A percentile compares a stretch with the other conserved stretches of the same genome.
phyloP scores from a whole-genome alignment of 2,113 vertebrate genomes.

The Sula dactylatra region DNA sequence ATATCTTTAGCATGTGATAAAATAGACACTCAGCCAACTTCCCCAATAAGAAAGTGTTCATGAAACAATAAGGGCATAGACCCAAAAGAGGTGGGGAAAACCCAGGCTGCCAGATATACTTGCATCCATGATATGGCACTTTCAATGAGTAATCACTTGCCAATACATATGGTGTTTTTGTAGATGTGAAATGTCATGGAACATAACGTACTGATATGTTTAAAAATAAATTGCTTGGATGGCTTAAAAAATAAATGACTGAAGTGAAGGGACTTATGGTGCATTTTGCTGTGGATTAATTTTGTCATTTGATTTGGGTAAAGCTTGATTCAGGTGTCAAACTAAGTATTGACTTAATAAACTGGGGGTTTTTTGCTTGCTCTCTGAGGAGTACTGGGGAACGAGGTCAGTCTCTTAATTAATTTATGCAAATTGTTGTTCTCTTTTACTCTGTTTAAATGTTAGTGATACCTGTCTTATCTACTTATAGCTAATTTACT shows the following conservation, averaged over 20 bases:
- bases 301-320: background rate
- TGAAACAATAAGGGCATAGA: slow-evolving; percentile 45
- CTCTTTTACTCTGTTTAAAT: background rate
- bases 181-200: slow-evolving; percentile 69
- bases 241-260: slow-evolving; percentile 43
- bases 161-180: slow-evolving; percentile 70
- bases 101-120: slow-evolving; percentile 16
- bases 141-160: slow-evolving; percentile 59
- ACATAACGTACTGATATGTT: slow-evolving; percentile 66
- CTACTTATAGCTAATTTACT: slow-evolving; percentile 6
- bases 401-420: slow-evolving; percentile 49
- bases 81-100: slow-evolving; percentile 55
- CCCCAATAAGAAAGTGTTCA: background rate
- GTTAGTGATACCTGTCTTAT: slow-evolving; percentile 30
- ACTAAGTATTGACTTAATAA: background rate
- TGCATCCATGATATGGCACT: slow-evolving; percentile 25
- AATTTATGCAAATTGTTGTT: slow-evolving; percentile 61
- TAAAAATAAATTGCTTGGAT: slow-evolving; percentile 67
- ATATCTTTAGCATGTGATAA: fast-evolving
- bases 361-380: background rate
- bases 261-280: slow-evolving; percentile 8
- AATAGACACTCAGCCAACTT: background rate
- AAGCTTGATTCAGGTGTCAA: slow-evolving; percentile 19
- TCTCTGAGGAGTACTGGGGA: background rate
- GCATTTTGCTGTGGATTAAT: background rate